Evolutionary conservation across 2,113 vertebrate species (phyloP).

Genomic region (Thunnus thynnus): DNA sequence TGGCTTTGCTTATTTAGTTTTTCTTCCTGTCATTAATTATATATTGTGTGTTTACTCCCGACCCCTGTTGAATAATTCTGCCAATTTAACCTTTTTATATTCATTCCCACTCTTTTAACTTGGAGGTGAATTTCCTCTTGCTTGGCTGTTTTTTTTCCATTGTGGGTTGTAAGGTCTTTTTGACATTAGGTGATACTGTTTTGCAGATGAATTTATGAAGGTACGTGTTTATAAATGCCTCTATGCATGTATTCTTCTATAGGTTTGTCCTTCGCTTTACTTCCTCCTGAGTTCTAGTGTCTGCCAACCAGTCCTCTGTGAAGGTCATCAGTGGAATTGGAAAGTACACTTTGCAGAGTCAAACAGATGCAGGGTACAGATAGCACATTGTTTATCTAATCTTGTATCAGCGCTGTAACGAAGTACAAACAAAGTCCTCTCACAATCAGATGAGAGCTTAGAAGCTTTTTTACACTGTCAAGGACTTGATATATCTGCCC

Average conservation of each 20-base stretch:
- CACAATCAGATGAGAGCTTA: slow-evolving; percentile 79
- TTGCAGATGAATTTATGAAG: slow-evolving; percentile 21
- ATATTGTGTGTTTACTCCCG: slow-evolving; percentile 37
- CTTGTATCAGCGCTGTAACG: slow-evolving; percentile 84
- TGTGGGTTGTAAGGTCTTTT: slow-evolving; percentile 21
- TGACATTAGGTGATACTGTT: slow-evolving; percentile 52
- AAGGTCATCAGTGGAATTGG: slow-evolving; percentile 85
- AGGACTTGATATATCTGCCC: slow-evolving; percentile 81
- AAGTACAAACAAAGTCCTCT: slow-evolving; percentile 85
- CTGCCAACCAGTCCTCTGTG: slow-evolving; percentile 59
- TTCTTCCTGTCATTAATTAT: slow-evolving; percentile 42
- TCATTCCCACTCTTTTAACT: slow-evolving; percentile 23
- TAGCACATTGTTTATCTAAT: slow-evolving; percentile 85
- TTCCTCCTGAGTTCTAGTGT: slow-evolving; percentile 46
- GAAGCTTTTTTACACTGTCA: slow-evolving; percentile 76
- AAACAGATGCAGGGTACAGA: slow-evolving; percentile 81
- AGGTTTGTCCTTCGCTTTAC: slow-evolving; percentile 53
- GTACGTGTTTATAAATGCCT: slow-evolving; percentile 32
- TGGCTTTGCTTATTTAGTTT: slow-evolving; percentile 33
- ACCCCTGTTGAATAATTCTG: slow-evolving; percentile 49
- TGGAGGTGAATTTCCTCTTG: slow-evolving; percentile 24
- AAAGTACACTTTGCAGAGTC: slow-evolving; percentile 81
- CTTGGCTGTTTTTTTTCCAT: slow-evolving; percentile 4
- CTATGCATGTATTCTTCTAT: slow-evolving; percentile 17
- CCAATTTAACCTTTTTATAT: slow-evolving; percentile 43